Conservation (phyloP, 2,113 vertebrate genomes). For the Clarias magur region DNA sequence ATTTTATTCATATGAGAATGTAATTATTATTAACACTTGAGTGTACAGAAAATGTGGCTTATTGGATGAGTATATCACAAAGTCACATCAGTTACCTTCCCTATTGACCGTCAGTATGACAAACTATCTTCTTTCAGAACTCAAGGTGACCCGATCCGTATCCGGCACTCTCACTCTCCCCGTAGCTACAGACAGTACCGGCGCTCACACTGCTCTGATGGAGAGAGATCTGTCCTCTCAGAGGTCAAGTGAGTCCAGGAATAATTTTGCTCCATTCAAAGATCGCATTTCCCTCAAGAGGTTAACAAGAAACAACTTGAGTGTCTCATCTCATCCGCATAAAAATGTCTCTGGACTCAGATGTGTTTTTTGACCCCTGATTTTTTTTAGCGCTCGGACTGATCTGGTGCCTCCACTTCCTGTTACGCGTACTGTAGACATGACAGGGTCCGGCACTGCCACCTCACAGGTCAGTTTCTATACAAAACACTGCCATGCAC, state of each 20-base stretch:
- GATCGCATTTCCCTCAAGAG: not conserved
- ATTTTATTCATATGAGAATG: too few relatives aligned
- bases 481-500: not conserved
- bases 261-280: not conserved
- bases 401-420: slow-evolving; percentile 83
- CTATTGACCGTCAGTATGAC: not conserved
- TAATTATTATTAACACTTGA: not conserved
- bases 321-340: not conserved
- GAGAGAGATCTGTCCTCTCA: slow-evolving; percentile 85
- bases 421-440: slow-evolving; percentile 79
- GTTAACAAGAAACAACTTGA: not conserved
- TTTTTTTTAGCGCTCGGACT: slow-evolving; percentile 69
- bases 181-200: slow-evolving; percentile 84
- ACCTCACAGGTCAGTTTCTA: slow-evolving; percentile 51
- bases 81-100: not conserved
- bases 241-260: slow-evolving; percentile 81
- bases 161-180: slow-evolving; percentile 85
- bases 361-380: not conserved
- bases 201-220: slow-evolving; percentile 84
- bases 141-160: slow-evolving; percentile 84
- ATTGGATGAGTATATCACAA: not conserved
- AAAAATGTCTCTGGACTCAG: not conserved
- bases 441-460: slow-evolving; percentile 43
- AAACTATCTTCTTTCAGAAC: slow-evolving; percentile 71
- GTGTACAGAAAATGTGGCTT: not conserved